Evolutionary conservation across 2,888 invertebrate species (phyloP).

Genomic region (Tipula lateralis): DNA sequence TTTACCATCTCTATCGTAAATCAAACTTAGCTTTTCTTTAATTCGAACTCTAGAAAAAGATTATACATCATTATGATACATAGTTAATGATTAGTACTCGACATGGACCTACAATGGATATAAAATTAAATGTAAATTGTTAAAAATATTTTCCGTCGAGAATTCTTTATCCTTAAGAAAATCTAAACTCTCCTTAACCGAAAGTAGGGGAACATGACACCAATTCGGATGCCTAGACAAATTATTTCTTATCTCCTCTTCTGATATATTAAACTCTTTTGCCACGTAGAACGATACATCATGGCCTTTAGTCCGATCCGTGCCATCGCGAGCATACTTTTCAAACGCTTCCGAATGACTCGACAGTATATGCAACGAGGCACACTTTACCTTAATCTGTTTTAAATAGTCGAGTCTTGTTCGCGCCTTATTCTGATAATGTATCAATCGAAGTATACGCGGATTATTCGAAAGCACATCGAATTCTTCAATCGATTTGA

Average conservation of each 20-base stretch:
- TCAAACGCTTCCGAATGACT: constrained; percentile 46
- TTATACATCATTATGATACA: constrained; percentile 38
- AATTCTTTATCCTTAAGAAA: constrained; percentile 54
- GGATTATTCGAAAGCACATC: constrained; percentile 57
- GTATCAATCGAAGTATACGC: constrained; percentile 53
- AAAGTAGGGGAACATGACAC: constrained; percentile 56
- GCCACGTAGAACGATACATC: constrained; percentile 50
- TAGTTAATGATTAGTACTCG: not conserved
- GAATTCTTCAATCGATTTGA: constrained; percentile 57
- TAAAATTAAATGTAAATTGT: constrained; percentile 60
- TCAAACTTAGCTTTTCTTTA: constrained; percentile 42
- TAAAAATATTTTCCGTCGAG: constrained; percentile 52
- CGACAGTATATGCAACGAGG: constrained; percentile 51
- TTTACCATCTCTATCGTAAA: constrained; percentile 34
- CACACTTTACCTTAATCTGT: constrained; percentile 50
- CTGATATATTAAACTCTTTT: constrained; percentile 43
- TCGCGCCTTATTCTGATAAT: constrained; percentile 51
- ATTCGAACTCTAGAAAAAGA: constrained; percentile 44
- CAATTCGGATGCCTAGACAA: constrained; percentile 60
- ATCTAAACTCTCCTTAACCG: constrained; percentile 56
- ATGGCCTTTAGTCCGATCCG: constrained; percentile 51
- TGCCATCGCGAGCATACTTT: constrained; percentile 53
- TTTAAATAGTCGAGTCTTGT: constrained; percentile 53
- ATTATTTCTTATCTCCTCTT: constrained; percentile 41
- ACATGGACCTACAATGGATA: constrained; percentile 59